These are phyloP conservation scores for Thalassarche chlororhynchos DNA, from an alignment of 2,113 vertebrate genomes.

Conservation along the genomic window DNA sequence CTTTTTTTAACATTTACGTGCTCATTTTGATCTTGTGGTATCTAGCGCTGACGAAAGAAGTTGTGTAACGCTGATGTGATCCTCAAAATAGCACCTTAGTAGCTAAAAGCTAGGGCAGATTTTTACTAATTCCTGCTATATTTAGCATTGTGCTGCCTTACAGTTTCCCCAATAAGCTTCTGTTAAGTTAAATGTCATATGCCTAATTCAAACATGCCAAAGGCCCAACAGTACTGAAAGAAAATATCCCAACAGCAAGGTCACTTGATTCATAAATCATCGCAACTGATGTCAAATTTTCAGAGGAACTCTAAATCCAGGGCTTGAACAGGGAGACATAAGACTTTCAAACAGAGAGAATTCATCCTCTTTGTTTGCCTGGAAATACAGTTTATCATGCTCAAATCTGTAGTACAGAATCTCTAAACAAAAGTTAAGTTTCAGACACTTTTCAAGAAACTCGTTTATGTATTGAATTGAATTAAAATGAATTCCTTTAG, in stretches of 20 bases:
- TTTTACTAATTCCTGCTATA: constrained; percentile 18
- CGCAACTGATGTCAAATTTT: background rate
- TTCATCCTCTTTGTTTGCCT: background rate
- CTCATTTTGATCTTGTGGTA: background rate
- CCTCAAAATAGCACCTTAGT: background rate
- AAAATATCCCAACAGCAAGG: constrained; percentile 18
- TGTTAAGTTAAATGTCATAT: background rate
- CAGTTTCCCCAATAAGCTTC: background rate
- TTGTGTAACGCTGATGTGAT: background rate
- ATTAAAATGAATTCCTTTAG: background rate
- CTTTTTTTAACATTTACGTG: background rate
- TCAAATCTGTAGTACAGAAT: background rate
- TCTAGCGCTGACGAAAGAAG: background rate
- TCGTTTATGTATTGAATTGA: background rate
- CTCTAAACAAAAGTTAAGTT: background rate
- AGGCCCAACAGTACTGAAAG: background rate
- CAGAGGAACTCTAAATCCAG: background rate
- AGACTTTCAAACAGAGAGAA: background rate
- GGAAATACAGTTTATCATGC: background rate
- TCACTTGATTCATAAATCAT: constrained; percentile 11
- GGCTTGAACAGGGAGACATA: background rate
- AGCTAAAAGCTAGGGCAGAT: background rate
- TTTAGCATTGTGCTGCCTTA: background rate
- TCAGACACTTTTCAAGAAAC: background rate
- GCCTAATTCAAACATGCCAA: background rate